These are phyloP conservation scores for Whitmania pigra DNA, from an alignment of 1,140 invertebrate genomes.

Conservation along the genomic window DNA sequence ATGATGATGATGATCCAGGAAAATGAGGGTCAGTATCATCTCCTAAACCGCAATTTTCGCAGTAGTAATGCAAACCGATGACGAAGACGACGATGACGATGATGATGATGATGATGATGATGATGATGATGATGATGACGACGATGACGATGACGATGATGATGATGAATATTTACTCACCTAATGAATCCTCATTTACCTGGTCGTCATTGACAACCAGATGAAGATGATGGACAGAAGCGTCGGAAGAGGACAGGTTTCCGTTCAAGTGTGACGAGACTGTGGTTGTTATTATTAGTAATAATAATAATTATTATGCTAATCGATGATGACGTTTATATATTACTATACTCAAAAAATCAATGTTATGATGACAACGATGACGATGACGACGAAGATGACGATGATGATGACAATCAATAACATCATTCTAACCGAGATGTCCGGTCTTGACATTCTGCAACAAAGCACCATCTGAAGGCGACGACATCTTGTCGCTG, in stretches of 20 bases:
- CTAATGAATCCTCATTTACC: no score
- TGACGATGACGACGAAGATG: neutral
- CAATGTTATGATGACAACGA: no score
- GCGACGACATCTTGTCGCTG: no score
- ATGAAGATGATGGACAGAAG: neutral
- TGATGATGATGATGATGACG: constrained; percentile 16
- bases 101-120: neutral
- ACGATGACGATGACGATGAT: constrained; percentile 12
- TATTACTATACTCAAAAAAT: no score
- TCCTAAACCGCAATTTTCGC: neutral
- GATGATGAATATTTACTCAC: neutral
- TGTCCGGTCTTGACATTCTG: no score
- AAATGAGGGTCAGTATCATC: neutral
- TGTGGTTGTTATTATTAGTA: neutral
- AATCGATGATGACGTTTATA: no score
- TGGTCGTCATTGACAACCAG: neutral
- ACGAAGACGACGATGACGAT: constrained; percentile 14
- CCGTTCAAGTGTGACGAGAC: neutral
- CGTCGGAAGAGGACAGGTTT: no score
- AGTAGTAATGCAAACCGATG: no score
- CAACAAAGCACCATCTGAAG: no score
- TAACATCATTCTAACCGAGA: neutral
- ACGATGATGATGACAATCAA: constrained; percentile 9
- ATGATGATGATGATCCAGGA: constrained; percentile 1
- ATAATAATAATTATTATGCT: no score